Base-by-base conservation (phyloP, 1,140 invertebrate genomes). In the Drosophila malerkotliana region DNA sequence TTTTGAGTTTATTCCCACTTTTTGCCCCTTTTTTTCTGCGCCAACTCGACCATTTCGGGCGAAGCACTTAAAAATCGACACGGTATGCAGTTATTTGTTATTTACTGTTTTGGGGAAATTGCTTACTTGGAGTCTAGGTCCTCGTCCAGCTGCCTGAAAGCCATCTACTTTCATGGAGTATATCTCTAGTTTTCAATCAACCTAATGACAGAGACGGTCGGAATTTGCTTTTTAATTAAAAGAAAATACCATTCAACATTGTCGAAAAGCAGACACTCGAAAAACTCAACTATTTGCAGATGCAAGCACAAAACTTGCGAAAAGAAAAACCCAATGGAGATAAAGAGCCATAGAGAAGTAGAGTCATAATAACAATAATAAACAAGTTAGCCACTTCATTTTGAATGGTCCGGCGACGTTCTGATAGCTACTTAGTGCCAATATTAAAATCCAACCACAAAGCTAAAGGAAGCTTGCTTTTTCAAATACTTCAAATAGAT, bases 151-250 rank as follows among this genome's bases (percentile, higher is more conserved):
- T 18, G 15, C 41, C 15, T 44, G n/a, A 37, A 37, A 44, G 41
- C 34, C 34, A 21, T 34, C 21, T 12, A 4, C 37, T n/a, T 14
- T 14, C 34, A 51, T 28, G 18, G 15, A 37, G 18, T 64, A 47
- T 63, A 72, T 63, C 73, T 79, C 59, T 41, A 61, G 30, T 73
- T 87, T 87, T 88, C 79, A 87, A 87, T 87, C 83, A 87, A 79
- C 64, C 83, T 87, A 87, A 87, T 87, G 83, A 88, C 79, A 83
- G 76, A 75, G 79, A 57, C 72, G 45, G 72, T 57, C 48, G 56
- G 49, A 87, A 87, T 87, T 87, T 88, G 83, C 79, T 79, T 87
- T 87, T 87, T 87, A 87, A 87, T 87, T 87, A 87, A 87, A 89
- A 69, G 83, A 87, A 87, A 87, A 87, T 87, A 87, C 56, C 44